These are phyloP conservation scores for Chymomyza costata DNA, from an alignment of 1,140 invertebrate genomes.

Conservation along the genomic window DNA sequence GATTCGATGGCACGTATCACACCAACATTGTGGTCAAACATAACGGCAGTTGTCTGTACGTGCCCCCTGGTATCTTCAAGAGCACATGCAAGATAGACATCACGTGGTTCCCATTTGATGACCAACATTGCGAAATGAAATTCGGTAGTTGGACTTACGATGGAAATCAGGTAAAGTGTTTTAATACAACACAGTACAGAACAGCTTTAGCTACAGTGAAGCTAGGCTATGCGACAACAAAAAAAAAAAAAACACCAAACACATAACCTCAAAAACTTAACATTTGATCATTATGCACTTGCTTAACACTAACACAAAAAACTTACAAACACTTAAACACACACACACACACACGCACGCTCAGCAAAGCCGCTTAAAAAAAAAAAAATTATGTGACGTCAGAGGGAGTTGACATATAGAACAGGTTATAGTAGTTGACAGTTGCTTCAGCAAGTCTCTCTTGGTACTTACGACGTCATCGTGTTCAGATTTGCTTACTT, in stretches of 20 bases:
- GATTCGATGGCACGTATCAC: slow-evolving; percentile 97
- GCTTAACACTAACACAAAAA: slow-evolving; percentile 2
- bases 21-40: slow-evolving; percentile 97
- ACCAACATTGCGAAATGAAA: slow-evolving; percentile 97
- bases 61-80: slow-evolving; percentile 98
- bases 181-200: slow-evolving; percentile 16
- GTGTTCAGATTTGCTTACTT: slow-evolving; percentile 44
- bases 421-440: slow-evolving; percentile 1
- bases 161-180: slow-evolving; percentile 87
- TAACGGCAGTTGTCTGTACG: slow-evolving; percentile 96
- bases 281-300: background rate
- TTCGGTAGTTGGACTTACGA: slow-evolving; percentile 97
- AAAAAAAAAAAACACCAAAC: slow-evolving; percentile 17
- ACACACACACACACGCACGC: slow-evolving; percentile 30
- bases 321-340: slow-evolving; percentile 23
- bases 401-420: slow-evolving; percentile 11
- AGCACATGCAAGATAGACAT: slow-evolving; percentile 99
- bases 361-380: slow-evolving; percentile 6
- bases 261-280: too few relatives aligned
- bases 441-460: slow-evolving; percentile 13
- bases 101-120: slow-evolving; percentile 99
- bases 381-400: slow-evolving; percentile 1
- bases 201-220: slow-evolving; percentile 13
- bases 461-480: slow-evolving; percentile 31
- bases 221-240: slow-evolving; percentile 30